Evolutionary conservation across 2,888 invertebrate species (phyloP).

Genomic region (Coecobrya sp.): DNA sequence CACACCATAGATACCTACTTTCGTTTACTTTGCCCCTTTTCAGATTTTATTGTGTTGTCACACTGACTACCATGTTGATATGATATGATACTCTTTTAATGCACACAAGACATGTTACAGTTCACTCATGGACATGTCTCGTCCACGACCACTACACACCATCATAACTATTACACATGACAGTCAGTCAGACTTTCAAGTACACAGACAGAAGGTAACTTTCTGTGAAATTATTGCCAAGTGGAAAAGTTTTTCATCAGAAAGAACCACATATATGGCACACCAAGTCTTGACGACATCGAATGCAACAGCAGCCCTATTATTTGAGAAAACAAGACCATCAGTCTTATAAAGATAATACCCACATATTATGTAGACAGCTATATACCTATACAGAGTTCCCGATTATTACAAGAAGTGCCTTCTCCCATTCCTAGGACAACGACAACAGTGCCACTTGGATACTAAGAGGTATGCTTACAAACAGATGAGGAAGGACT

Average conservation of each 20-base stretch:
- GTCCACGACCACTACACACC: neutral
- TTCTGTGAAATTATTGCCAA: constrained; percentile 31
- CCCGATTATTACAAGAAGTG: neutral
- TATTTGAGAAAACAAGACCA: neutral
- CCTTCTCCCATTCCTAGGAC: neutral
- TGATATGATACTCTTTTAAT: constrained; percentile 22
- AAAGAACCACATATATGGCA: neutral
- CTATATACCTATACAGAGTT: too few species aligned
- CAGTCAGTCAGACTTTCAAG: neutral
- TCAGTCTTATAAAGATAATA: neutral
- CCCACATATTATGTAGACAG: too few species aligned
- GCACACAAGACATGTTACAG: constrained; percentile 19
- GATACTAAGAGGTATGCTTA: neutral
- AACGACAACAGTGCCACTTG: neutral
- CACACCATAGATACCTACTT: neutral
- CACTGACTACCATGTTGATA: constrained; percentile 14
- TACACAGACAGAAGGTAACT: neutral
- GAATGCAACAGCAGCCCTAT: neutral
- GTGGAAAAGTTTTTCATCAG: constrained; percentile 24
- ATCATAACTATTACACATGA: constrained; percentile 21
- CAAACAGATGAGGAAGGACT: neutral
- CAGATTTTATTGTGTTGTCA: constrained; percentile 54
- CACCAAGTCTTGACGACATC: neutral
- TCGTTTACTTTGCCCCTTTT: constrained; percentile 39
- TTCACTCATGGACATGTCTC: neutral